phyloP scores from a whole-genome alignment of 2,888 invertebrate genomes.

The Abrostola triplasia region DNA sequence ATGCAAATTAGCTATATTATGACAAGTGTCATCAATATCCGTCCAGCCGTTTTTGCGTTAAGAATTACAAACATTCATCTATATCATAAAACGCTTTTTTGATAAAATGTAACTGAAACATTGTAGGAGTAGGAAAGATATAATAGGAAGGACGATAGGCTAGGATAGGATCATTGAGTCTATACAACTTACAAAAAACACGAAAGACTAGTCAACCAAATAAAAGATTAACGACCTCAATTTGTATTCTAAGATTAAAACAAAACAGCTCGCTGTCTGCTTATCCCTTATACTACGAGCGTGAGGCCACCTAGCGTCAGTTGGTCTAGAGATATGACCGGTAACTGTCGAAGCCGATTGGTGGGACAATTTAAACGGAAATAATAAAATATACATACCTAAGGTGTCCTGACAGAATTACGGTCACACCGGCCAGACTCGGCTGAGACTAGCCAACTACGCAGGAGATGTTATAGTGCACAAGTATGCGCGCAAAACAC shows the following conservation, averaged over 20 bases:
- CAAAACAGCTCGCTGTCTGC: slow-evolving; percentile 1
- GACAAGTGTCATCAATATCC: too few species aligned
- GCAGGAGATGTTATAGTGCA: too few species aligned
- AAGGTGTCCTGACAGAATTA: too few species aligned
- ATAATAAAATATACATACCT: background rate
- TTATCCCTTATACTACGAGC: background rate
- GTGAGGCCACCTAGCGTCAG: slow-evolving; percentile 22
- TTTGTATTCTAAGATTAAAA: background rate
- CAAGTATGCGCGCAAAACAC: too few species aligned
- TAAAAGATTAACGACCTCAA: background rate
- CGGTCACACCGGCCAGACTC: too few species aligned
- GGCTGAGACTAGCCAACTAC: too few species aligned
- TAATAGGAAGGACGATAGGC: background rate
- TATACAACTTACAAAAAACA: background rate
- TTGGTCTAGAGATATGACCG: slow-evolving; percentile 32
- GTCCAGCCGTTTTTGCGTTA: too few species aligned
- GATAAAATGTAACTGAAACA: background rate
- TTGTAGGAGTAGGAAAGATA: background rate
- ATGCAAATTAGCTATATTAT: too few species aligned
- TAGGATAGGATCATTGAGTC: too few species aligned
- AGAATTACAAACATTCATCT: too few species aligned
- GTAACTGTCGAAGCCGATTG: slow-evolving; percentile 19
- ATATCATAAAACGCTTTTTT: too few species aligned
- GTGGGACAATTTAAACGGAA: slow-evolving; percentile 3
- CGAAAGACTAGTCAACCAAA: background rate